Base-by-base conservation (phyloP, 1,140 invertebrate genomes). In the Aphaenogaster floridana region DNA sequence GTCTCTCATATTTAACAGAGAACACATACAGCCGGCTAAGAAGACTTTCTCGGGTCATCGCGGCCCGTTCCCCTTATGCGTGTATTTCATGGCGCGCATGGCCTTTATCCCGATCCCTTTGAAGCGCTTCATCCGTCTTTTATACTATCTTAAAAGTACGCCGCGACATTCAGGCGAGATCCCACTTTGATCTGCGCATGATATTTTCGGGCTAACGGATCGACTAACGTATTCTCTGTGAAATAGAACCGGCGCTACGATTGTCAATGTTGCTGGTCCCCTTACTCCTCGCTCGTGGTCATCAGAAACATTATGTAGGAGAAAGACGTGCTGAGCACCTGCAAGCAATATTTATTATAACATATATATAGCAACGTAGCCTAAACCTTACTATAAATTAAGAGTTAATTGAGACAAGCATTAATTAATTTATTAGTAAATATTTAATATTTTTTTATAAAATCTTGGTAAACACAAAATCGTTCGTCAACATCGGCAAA, bases 281-380 rank as follows among this genome's bases (percentile, higher is more conserved):
- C n/a, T 84, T 91, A 91, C 2, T 91, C 68, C 9, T 85, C 89
- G n/a, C 61, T 88, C 59, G 21, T 8, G 0, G 74, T 36, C 52
- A 76, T 63, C 15, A 94, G 86, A 2, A 94, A 86, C 15, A 93
- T 94, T 39, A 94, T 91, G 78, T 94, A 94, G 13, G 92, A 93
- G 61, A 94, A 94, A 28, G 92, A 93, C 11, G 92, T 91, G 42
- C 92, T 93, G 15, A 94, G 86, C 61, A 94, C 92, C 93, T 94
- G 83, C 4, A 86, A 86, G 87, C 71, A 57, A 76, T 68, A 69
- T 68, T 39, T 54, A 48, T 59, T 1, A 34, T 39, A 36, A 42
- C 6, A 8, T 50, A 8, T 50, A 11, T 48, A 45, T 68, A 9
- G 9, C 21, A 68, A 68, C 0, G 39, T 21, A 45, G 4, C 4